Evolutionary conservation across 1,140 invertebrate genomes (phyloP), one percentile per base, ranked within the genome.

Genomic region (Diplogasteroides magnus): DNA sequence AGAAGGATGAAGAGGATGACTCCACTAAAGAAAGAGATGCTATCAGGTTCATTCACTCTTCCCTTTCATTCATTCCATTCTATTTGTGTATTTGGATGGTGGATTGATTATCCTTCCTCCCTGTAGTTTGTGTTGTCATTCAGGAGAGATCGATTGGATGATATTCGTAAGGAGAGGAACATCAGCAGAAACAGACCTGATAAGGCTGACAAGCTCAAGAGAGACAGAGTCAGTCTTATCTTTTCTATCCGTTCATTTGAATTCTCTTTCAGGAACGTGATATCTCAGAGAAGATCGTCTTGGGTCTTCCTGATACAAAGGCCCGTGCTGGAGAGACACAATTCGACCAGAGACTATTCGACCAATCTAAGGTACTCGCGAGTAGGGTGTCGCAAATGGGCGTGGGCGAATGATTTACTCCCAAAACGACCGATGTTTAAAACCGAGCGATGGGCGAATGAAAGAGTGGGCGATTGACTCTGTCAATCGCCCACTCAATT

Each of bases 271-370:
- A 93, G 2, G 97, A 99, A 77, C 88, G 96, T 27, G 97, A 99
- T 83, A 96, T 99, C 67, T 96, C 92, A 71, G 96, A 99, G 83
- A 93, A 98, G 86, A 98, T 99, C 78, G 97, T 96, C 0, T 86
- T 99, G 2, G 96, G 95, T 2, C 83, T 98, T 82, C 96, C 96
- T 0, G 80, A 82, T 72, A 63, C 78, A n/a, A 64, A 74, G 2
- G 73, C 68, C n/a, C 72, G 76, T 1, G 75, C 28, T 37, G 74
- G 76, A 0, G 91, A 93, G 2, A 93, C 93, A 78, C 90, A 95
- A 82, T 99, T 97, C 84, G 97, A 98, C 86, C 91, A 95, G 77
- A 85, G 97, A 61, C 85, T 99, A 1, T 97, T 98, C 82, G 97
- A 98, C 80, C 93, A 93, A 74, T 90, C 87, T 48, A 92, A 94